Evolutionary conservation across 2,797 vertebrate genomes (phyloP).

Genomic region (Periparus ater): DNA sequence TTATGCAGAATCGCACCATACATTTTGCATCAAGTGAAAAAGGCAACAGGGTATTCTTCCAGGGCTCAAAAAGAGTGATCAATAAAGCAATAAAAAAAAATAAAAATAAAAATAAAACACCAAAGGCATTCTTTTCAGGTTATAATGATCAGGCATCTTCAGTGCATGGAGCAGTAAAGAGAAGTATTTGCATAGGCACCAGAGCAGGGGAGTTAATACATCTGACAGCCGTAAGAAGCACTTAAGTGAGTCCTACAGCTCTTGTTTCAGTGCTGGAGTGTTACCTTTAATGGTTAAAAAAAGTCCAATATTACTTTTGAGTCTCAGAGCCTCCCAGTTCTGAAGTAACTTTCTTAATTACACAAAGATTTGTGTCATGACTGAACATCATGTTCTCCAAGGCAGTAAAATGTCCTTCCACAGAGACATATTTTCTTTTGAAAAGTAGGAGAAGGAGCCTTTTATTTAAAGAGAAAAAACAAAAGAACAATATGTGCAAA

Average conservation of each 20-base stretch:
- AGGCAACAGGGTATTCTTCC: neutral
- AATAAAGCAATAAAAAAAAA: neutral
- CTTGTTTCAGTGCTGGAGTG: neutral
- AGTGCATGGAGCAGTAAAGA: neutral
- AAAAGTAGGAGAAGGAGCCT: neutral
- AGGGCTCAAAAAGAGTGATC: neutral
- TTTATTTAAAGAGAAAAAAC: neutral
- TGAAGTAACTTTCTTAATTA: slow-evolving; percentile 9
- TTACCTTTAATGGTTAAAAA: neutral
- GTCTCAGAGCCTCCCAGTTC: neutral
- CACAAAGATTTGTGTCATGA: neutral
- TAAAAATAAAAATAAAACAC: neutral
- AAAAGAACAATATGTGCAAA: neutral
- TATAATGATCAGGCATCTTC: neutral
- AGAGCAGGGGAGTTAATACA: neutral
- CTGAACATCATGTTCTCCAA: slow-evolving; percentile 11
- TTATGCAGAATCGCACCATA: neutral
- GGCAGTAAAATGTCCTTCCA: neutral
- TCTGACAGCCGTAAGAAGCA: neutral
- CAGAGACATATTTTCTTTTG: slow-evolving; percentile 2
- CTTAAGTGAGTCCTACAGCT: neutral
- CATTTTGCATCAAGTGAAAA: neutral
- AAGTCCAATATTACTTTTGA: neutral
- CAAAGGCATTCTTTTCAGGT: neutral
- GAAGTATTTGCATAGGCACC: neutral